These are phyloP conservation scores for Orthonyx spaldingii DNA, from an alignment of 2,113 vertebrate species.

Conservation along the genomic window DNA sequence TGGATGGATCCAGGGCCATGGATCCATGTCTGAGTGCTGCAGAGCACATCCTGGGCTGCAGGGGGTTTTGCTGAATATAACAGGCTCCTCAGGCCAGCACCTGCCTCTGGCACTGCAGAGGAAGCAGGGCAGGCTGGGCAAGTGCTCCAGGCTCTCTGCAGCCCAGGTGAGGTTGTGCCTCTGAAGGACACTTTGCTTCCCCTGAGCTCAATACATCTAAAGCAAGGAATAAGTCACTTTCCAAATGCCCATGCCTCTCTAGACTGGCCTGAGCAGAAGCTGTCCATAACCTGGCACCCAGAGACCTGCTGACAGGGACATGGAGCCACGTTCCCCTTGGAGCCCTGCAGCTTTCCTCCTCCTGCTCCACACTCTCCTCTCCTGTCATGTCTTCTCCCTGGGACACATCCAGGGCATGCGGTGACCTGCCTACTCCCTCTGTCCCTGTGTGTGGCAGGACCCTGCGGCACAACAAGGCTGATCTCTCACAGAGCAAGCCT, in stretches of 20 bases:
- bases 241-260: background rate
- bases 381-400: background rate
- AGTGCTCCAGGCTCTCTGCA: fast-evolving
- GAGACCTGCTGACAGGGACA: background rate
- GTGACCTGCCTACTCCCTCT: background rate
- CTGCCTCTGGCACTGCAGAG: background rate
- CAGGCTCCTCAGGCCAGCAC: background rate
- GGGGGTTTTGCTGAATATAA: background rate
- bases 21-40: fast-evolving
- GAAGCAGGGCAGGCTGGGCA: background rate
- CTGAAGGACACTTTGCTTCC: background rate
- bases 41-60: fast-evolving
- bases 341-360: background rate
- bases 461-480: fast-evolving
- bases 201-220: background rate
- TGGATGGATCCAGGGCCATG: fast-evolving
- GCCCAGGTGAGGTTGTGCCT: background rate
- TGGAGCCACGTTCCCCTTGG: fast-evolving
- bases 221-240: background rate
- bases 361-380: background rate
- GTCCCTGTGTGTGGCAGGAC: background rate
- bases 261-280: background rate
- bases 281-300: fast-evolving
- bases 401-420: background rate
- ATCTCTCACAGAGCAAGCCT: background rate